Evolutionary conservation across 2,888 invertebrate genomes (phyloP).

Genomic region (Pseudococcus viburni): DNA sequence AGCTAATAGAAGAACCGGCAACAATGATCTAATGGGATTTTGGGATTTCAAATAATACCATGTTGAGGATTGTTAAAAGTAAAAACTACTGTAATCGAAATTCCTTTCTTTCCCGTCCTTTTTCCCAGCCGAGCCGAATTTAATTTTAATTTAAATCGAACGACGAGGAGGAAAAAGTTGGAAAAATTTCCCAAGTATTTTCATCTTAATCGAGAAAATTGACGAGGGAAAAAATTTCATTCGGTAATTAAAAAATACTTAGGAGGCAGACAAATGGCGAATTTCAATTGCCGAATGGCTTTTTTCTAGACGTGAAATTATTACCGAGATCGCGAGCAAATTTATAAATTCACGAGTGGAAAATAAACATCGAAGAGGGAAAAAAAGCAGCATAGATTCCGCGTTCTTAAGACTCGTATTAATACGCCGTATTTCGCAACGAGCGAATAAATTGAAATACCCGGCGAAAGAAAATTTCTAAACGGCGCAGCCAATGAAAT

Average conservation of each 20-base stretch:
- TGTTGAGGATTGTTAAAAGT: constrained; percentile 31
- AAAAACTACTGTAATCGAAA: constrained; percentile 45
- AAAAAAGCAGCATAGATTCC: neutral
- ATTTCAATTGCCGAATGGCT: neutral
- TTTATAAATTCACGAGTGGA: neutral
- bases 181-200: neutral
- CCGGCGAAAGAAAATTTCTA: neutral
- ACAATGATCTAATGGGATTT: constrained; percentile 42
- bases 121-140: too few species aligned
- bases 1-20: constrained; percentile 33
- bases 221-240: neutral
- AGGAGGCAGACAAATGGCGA: neutral
- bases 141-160: neutral
- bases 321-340: neutral
- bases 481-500: constrained; percentile 21
- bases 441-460: constrained; percentile 13
- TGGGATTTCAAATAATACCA: constrained; percentile 42
- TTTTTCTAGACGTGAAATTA: neutral
- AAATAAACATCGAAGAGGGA: neutral
- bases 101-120: neutral
- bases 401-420: neutral
- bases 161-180: neutral
- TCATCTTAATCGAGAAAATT: neutral
- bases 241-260: constrained; percentile 19
- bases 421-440: neutral